Conservation (phyloP, 2,797 vertebrate genomes). For the Mergus octosetaceus region DNA sequence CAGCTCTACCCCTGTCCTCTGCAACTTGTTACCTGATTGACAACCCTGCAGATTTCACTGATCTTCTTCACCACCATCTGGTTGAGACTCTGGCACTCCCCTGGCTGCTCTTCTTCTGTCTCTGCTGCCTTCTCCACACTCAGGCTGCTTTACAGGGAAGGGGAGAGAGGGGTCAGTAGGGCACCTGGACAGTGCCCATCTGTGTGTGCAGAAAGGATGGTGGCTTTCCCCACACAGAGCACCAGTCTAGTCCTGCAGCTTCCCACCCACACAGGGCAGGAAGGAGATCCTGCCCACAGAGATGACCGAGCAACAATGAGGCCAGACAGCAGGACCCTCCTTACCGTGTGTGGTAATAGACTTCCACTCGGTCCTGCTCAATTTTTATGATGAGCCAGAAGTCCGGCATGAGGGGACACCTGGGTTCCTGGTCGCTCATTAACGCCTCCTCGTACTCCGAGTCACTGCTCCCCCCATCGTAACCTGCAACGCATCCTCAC, state of each 20-base stretch:
- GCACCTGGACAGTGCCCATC: not conserved
- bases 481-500: slow-evolving; percentile 78
- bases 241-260: not conserved
- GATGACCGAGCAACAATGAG: not conserved
- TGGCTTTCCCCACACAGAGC: not conserved
- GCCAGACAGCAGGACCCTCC: not conserved
- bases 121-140: slow-evolving; percentile 62
- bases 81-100: slow-evolving; percentile 87
- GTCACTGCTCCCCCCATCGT: slow-evolving; percentile 95
- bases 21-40: slow-evolving; percentile 89
- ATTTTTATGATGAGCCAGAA: slow-evolving; percentile 96
- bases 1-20: not conserved
- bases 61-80: slow-evolving; percentile 89
- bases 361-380: slow-evolving; percentile 92
- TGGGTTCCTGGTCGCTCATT: slow-evolving; percentile 85
- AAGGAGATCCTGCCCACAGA: not conserved
- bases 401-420: slow-evolving; percentile 87
- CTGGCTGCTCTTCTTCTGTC: slow-evolving; percentile 81
- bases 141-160: slow-evolving; percentile 68
- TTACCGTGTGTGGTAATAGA: slow-evolving; percentile 95
- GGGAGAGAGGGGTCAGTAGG: slow-evolving; percentile 6
- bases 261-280: not conserved
- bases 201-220: not conserved
- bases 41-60: slow-evolving; percentile 92
- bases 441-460: slow-evolving; percentile 91